Evolutionary conservation across 2,113 vertebrate species (phyloP), one percentile per base, ranked within the genome.

Genomic region (Gymnocephalus cernua): DNA sequence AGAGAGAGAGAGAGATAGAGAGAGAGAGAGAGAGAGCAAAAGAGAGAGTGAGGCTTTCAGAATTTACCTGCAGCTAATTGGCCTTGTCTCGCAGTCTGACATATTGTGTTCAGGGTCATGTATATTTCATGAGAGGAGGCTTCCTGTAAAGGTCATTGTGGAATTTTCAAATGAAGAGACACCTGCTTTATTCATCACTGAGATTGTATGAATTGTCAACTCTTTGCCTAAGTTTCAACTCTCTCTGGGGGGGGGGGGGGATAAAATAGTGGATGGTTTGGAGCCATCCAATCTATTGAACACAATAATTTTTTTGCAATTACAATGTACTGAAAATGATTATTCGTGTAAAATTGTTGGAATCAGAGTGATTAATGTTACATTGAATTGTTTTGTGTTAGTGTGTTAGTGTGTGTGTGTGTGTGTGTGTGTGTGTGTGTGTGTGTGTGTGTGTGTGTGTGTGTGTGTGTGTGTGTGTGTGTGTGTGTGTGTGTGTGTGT

Each of bases 51-150:
- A 79, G 80, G 65, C 74, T 76, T 82, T 79, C 84, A 86, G 74
- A 93, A 82, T 90, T 80, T 90, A 93, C 89, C 88, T 89, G 85
- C 74, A 91, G 87, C 88, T 91, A 93, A 94, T 94, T 92, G 92
- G 86, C 79, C 88, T 83, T 73, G 80, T 91, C 83, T 90, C 68
- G 85, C 90, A 88, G 88, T 77, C 85, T 93, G 92, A 89, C 88
- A 92, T 88, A 91, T 91, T 92, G 91, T 89, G 87, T 84, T 91
- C 81, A 70, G 88, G 88, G 82, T 90, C 89, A 95, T 93, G 90
- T 89, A 93, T 93, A 90, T 93, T 93, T 93, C 91, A 94, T 93
- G 84, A 93, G 86, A 85, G 48, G 83, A 82, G 86, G 74, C 88
- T 86, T 90, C 88, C 78, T 74, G 72, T 86, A 93, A 94, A 95